Evolutionary conservation across 2,888 invertebrate species (phyloP).

Genomic region (Temnothorax ravouxi): DNA sequence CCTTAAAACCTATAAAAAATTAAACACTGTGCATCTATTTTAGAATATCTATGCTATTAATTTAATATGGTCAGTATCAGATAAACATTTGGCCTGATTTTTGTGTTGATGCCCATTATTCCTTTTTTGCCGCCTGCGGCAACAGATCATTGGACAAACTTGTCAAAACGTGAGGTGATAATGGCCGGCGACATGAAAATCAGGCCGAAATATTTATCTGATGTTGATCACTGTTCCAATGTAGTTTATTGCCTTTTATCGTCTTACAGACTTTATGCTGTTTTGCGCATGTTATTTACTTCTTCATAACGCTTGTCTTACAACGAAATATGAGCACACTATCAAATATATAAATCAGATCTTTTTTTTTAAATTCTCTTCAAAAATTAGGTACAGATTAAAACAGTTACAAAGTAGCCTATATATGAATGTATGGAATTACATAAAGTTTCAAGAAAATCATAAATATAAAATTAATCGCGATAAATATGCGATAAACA

Average conservation of each 20-base stretch:
- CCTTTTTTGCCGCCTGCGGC: not conserved
- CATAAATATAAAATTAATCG: conserved; percentile 42
- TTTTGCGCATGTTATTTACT: not conserved
- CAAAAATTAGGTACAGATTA: conserved; percentile 68
- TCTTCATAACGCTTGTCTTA: not conserved
- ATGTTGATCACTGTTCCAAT: not conserved
- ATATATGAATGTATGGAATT: conserved; percentile 63
- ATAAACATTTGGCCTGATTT: not conserved
- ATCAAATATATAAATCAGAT: conserved; percentile 55
- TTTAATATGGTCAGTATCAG: not conserved
- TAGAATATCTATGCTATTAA: conserved; percentile 10
- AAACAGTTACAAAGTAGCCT: conserved; percentile 61
- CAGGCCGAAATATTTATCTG: not conserved
- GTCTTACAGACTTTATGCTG: not conserved
- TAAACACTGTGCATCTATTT: conserved; percentile 24
- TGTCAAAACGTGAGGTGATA: not conserved
- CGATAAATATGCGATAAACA: conserved; percentile 13
- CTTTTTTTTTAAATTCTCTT: conserved; percentile 60
- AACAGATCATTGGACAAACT: not conserved
- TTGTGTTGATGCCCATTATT: not conserved
- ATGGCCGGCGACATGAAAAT: not conserved
- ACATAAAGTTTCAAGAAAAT: conserved; percentile 52
- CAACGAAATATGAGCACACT: conserved; percentile 3
- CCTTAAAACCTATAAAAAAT: conserved; percentile 81
- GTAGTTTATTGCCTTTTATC: not conserved